Conservation (phyloP, 1,140 invertebrate species). For the Aleiodes sp. region DNA sequence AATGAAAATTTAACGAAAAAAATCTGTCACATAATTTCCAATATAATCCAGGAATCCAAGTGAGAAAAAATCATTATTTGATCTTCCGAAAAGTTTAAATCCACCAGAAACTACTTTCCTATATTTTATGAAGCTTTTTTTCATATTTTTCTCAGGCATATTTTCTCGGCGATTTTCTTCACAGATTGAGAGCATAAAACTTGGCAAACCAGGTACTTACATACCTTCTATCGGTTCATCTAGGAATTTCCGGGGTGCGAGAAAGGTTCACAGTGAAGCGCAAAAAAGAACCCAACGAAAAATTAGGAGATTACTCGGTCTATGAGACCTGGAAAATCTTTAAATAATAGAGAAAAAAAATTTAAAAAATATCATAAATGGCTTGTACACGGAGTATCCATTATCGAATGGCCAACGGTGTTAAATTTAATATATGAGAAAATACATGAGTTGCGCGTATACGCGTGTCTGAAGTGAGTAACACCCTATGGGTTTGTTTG, state of each 20-base stretch:
- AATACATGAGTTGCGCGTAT: slow-evolving; percentile 9
- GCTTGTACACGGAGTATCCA: not conserved
- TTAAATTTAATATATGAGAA: slow-evolving; percentile 26
- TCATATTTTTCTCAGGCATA: too few species aligned
- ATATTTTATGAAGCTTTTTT: not conserved
- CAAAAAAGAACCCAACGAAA: not conserved
- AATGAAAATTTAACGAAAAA: too few species aligned
- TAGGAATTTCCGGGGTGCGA: slow-evolving; percentile 14
- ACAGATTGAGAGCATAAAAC: slow-evolving; percentile 3
- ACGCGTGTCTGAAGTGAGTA: slow-evolving; percentile 29
- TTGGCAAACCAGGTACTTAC: not conserved
- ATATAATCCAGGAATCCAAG: not conserved
- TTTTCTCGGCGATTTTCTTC: not conserved
- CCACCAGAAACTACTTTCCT: not conserved
- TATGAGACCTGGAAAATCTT: not conserved
- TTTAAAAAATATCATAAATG: not conserved
- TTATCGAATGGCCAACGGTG: not conserved
- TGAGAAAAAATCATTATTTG: not conserved
- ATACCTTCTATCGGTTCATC: not conserved
- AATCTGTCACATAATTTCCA: not conserved
- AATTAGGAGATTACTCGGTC: not conserved
- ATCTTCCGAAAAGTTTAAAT: not conserved
- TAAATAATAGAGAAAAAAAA: not conserved
- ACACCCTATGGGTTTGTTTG: slow-evolving; percentile 12
- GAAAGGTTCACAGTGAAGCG: not conserved